These are phyloP conservation scores for Drosophila demipolita DNA, from an alignment of 2,888 invertebrate species.

Conservation along the genomic window DNA sequence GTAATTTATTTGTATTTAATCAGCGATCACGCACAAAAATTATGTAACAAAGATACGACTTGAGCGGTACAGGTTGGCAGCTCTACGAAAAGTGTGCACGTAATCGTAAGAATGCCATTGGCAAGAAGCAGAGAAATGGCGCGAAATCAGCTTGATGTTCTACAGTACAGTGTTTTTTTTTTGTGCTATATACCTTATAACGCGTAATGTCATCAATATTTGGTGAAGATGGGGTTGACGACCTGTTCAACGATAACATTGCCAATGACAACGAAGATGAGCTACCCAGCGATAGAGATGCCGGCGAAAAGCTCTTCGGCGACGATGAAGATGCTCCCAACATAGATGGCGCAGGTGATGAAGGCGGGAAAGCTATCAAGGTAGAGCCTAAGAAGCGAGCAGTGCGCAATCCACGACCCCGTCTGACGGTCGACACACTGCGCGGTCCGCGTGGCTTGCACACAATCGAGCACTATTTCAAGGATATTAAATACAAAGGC, in stretches of 20 bases:
- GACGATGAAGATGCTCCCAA: constrained; percentile 83
- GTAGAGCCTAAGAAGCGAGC: constrained; percentile 87
- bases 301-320: constrained; percentile 83
- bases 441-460: constrained; percentile 92
- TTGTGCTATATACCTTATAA: constrained; percentile 4
- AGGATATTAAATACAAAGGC: constrained; percentile 91
- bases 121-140: constrained; percentile 67
- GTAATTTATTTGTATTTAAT: not conserved
- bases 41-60: constrained; percentile 46
- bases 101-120: constrained; percentile 26
- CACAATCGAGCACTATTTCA: constrained; percentile 91
- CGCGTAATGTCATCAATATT: constrained; percentile 76
- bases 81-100: constrained; percentile 2
- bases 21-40: constrained; percentile 18
- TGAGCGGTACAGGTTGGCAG: constrained; percentile 45
- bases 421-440: constrained; percentile 89
- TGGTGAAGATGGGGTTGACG: constrained; percentile 78
- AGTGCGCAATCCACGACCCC: constrained; percentile 88
- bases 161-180: constrained; percentile 32
- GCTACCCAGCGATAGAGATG: constrained; percentile 86
- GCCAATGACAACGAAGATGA: constrained; percentile 56
- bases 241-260: constrained; percentile 81
- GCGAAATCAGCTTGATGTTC: constrained; percentile 56
- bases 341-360: constrained; percentile 85
- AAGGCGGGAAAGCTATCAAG: constrained; percentile 74